Base-by-base conservation (phyloP, 1,140 invertebrate species). In the Drosophila cardini region DNA sequence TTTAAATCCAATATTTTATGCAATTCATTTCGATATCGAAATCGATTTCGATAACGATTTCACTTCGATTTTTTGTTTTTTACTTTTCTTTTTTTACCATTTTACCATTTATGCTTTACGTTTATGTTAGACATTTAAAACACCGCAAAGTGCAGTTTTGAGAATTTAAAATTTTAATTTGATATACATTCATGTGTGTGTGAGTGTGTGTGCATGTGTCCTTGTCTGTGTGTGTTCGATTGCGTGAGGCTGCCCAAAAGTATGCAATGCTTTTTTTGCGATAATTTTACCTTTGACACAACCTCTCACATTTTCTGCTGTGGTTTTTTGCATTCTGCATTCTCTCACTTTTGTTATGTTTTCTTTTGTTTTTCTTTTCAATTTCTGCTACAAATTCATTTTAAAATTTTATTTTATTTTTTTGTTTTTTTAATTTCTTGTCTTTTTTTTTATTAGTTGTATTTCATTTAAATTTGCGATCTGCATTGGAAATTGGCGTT, bases 101-200 rank as follows among this genome's bases (percentile, higher is more conserved):
- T 50, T 61, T 34, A 64, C 18, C 46, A 43, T 62, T 78, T 43
- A 64, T 77, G 57, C 15, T 65, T 76, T 76, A 80, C 78, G 78
- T 73, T 83, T 85, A 84, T 80, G 48, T 52, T 84, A 84, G 80
- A 84, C 80, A 84, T 85, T 84, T 80, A 84, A 84, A 84, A 84
- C 61, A 69, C 80, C 76, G 80, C 81, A 79, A 84, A 83, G 76
- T 79, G 77, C 81, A 84, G 80, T 64, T 26, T 52, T 84, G 72
- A 67, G 72, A 83, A 80, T 84, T 84, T 80, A 73, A 84, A 84
- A 84, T 80, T 65, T 76, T 42, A 71, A 80, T 57, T 79, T 82
- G 62, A 72, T 62, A 67, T 76, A 42, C 52, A 43, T 71, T 38
- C 69, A 50, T 42, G 56, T 53, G 38, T 68, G 50, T 50, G 36